These are phyloP conservation scores for Parapsyche elsis DNA, from an alignment of 1,140 invertebrate species.

Conservation along the genomic window DNA sequence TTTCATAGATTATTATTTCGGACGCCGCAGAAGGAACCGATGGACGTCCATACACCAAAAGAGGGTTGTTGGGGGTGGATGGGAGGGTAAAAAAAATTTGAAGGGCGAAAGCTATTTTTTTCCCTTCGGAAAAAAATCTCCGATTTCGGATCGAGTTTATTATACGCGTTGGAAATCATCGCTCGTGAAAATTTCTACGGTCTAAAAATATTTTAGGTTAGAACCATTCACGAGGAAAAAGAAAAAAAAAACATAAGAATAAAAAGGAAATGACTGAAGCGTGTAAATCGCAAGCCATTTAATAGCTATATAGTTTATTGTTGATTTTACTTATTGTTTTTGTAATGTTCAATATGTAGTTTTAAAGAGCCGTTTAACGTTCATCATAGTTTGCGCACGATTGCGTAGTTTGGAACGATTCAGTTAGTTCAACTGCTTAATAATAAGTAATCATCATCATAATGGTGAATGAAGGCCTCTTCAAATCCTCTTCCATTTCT, in stretches of 20 bases:
- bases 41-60: background rate
- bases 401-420: no score
- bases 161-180: conserved; percentile 1
- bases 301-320: no score
- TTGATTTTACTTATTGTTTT: no score
- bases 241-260: background rate
- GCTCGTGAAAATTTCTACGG: background rate
- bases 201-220: background rate
- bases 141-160: conserved; percentile 3
- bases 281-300: no score
- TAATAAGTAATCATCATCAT: no score
- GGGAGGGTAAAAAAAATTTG: conserved; percentile 17
- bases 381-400: no score
- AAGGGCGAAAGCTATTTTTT: background rate
- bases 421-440: no score
- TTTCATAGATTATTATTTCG: conserved; percentile 52
- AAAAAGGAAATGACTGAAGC: background rate
- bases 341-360: no score
- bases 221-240: background rate
- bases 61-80: background rate
- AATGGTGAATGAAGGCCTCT: no score
- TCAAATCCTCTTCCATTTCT: no score
- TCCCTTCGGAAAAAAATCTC: background rate
- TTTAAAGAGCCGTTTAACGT: no score
- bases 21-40: conserved; percentile 27